Conservation (phyloP, 2,888 invertebrate species). For the Palloptera scutellata region DNA sequence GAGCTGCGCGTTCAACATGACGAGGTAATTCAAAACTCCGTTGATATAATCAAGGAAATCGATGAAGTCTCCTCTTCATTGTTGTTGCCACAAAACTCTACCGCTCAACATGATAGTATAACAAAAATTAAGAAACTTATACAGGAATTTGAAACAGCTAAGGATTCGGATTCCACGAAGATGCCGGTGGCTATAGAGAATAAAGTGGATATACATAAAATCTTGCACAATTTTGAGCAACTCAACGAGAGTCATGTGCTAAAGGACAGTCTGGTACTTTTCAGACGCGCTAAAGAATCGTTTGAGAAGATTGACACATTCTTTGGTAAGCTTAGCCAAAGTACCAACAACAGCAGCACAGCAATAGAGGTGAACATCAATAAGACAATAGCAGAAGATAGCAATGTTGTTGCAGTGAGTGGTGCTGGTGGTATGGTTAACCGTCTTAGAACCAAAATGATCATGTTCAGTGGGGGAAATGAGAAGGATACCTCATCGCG, state of each 20-base stretch:
- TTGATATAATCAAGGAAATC: conserved; percentile 49
- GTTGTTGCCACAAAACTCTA: conserved; percentile 19
- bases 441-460: conserved; percentile 40
- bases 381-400: not conserved
- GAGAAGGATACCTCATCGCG: conserved; percentile 37
- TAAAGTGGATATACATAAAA: conserved; percentile 40
- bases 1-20: conserved; percentile 43
- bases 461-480: not conserved
- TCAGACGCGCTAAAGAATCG: conserved; percentile 48
- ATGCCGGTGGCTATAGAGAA: conserved; percentile 23
- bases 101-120: conserved; percentile 7
- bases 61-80: conserved; percentile 46
- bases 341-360: not conserved
- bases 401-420: not conserved
- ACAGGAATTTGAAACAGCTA: conserved; percentile 46
- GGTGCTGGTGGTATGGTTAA: not conserved
- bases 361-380: not conserved
- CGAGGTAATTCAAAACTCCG: conserved; percentile 45
- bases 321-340: conserved; percentile 30
- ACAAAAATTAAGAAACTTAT: conserved; percentile 49
- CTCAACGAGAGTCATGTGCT: conserved; percentile 47
- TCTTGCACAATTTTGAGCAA: conserved; percentile 47
- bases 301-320: conserved; percentile 44
- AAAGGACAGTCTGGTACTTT: conserved; percentile 46
- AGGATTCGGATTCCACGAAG: conserved; percentile 21